Base-by-base conservation (phyloP, 2,888 invertebrate genomes). In the Stenodera caucasica region DNA sequence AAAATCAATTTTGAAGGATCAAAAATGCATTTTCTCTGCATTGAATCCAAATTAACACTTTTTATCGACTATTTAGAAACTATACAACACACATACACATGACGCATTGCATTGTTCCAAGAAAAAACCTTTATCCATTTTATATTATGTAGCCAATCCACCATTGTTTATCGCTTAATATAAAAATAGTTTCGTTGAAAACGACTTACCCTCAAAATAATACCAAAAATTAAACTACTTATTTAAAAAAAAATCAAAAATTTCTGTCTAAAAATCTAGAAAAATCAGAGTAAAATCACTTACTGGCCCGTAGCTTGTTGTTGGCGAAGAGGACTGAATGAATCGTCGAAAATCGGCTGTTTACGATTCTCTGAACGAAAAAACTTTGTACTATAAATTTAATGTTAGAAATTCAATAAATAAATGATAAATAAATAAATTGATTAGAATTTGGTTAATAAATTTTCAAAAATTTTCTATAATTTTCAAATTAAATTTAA, bases 261-360 rank as follows among this genome's bases (percentile, higher is more conserved):
- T 12, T 12, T 15, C 29, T 2, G 40, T 15, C 37, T 49, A 18
- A 61, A 58, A 45, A 57, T 51, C 53, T 52, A 63, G 57, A 58
- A 65, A 63, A 66, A 65, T 60, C 63, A 74, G 71, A 66, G 74
- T 78, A 76, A 78, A 77, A 76, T 79, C 80, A 82, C 82, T 82
- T 81, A 82, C 82, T 77, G 81, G 80, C 79, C n/a, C 81, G 79
- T 80, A 76, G 78, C 78, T 81, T 82, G 81, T 81, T 82, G 81
- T 82, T 81, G 81, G 81, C 78, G 80, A 78, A 77, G 77, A 61
- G 67, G 64, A 70, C 70, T 55, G 59, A 57, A 55, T 49, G 14
- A 3, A 56, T 66, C 67, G 67, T 62, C 33, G 14, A 56, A 56
- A 30, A 37, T 67, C 67, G 67, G 55, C 35, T 15, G 62, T 55